These are phyloP conservation scores for Parotocinclus haroldoi DNA, from an alignment of 2,797 vertebrate genomes.

Conservation along the genomic window DNA sequence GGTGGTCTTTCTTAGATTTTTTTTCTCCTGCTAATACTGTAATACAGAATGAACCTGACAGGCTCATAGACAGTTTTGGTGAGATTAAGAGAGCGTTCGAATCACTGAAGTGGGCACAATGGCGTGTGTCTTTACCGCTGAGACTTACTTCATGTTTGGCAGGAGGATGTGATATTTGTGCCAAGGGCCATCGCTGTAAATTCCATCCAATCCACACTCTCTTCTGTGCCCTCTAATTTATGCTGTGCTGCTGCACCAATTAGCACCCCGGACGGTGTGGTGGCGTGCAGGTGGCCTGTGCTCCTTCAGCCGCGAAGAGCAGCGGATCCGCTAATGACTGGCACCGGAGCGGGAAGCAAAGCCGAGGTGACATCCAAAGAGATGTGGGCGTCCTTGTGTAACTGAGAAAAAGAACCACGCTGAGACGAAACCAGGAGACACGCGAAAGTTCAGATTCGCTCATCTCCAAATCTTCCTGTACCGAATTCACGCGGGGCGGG, in stretches of 20 bases:
- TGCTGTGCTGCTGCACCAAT: slow-evolving; percentile 52
- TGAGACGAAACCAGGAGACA: slow-evolving; percentile 2
- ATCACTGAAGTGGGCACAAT: not conserved
- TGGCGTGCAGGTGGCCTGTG: slow-evolving; percentile 38
- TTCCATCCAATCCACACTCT: slow-evolving; percentile 32
- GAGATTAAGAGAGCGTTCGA: too few relatives aligned
- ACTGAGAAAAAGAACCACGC: slow-evolving; percentile 38
- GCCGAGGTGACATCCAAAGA: slow-evolving; percentile 29
- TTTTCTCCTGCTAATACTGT: too few relatives aligned
- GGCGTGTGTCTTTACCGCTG: not conserved
- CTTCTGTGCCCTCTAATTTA: slow-evolving; percentile 51
- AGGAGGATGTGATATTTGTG: not conserved
- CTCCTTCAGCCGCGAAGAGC: slow-evolving; percentile 26
- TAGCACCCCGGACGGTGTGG: slow-evolving; percentile 38
- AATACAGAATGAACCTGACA: too few relatives aligned
- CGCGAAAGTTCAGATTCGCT: not conserved
- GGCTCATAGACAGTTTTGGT: too few relatives aligned
- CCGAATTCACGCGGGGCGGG: too few relatives aligned
- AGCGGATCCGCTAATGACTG: slow-evolving; percentile 45
- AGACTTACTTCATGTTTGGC: slow-evolving; percentile 1
- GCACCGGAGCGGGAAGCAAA: slow-evolving; percentile 31
- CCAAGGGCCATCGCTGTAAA: slow-evolving; percentile 37
- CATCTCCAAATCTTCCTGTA: not conserved
- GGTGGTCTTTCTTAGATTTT: too few relatives aligned
- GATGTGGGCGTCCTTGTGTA: slow-evolving; percentile 30